Percentiles rank a stretch among this genome's conserved stretches.
phyloP scores from a whole-genome alignment of 2,797 vertebrate genomes.

The Sebastes hubbsi region DNA sequence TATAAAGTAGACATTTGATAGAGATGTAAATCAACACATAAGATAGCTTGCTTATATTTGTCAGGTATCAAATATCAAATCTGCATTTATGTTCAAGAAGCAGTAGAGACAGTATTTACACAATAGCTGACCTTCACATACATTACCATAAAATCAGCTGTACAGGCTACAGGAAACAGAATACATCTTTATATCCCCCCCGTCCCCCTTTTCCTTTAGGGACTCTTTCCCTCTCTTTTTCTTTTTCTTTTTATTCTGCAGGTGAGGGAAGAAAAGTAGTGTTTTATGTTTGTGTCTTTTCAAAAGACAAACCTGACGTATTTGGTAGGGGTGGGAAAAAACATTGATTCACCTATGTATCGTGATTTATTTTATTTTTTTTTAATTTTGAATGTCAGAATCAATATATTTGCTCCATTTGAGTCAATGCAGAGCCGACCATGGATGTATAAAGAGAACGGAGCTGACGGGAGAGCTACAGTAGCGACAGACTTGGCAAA shows the following conservation, averaged over 20 bases:
- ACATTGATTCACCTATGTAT: too few relatives aligned
- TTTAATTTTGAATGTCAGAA: too few relatives aligned
- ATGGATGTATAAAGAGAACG: too few relatives aligned
- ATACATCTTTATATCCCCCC: not conserved
- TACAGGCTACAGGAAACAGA: slow-evolving; percentile 49
- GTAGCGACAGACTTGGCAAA: too few relatives aligned
- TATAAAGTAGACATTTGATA: not conserved
- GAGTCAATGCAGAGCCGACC: too few relatives aligned
- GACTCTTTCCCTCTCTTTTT: not conserved
- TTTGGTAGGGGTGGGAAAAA: not conserved
- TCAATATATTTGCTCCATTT: too few relatives aligned
- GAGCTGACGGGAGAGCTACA: too few relatives aligned
- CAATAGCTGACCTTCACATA: slow-evolving; percentile 46
- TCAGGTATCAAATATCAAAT: slow-evolving; percentile 58
- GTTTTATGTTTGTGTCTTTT: slow-evolving; percentile 33
- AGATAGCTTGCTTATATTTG: slow-evolving; percentile 14
- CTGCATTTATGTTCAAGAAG: slow-evolving; percentile 42
- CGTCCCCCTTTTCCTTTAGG: not conserved
- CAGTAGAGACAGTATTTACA: slow-evolving; percentile 64
- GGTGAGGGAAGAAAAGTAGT: not conserved
- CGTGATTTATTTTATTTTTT: too few relatives aligned
- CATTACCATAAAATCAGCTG: slow-evolving; percentile 59
- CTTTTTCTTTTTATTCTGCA: slow-evolving; percentile 16
- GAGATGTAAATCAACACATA: slow-evolving; percentile 19
- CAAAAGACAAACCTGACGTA: not conserved